These are phyloP conservation scores for Drosophila murphyi DNA, from an alignment of 1,140 invertebrate genomes.

Conservation along the genomic window DNA sequence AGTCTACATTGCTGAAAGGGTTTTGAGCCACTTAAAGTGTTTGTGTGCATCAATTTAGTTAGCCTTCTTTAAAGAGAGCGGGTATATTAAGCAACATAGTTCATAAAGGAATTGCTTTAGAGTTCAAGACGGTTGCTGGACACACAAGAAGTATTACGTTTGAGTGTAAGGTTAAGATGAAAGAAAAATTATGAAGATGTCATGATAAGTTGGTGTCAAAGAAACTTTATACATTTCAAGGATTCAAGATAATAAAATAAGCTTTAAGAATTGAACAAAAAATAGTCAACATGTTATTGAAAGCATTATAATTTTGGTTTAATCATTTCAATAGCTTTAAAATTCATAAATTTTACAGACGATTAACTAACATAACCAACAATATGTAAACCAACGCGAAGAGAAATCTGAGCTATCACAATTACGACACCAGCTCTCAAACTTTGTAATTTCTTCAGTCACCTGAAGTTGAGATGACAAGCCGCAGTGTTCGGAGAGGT, in stretches of 20 bases:
- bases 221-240: background rate
- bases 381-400: constrained; percentile 6
- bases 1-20: constrained; percentile 16
- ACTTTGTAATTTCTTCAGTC: constrained; percentile 48
- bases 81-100: constrained; percentile 21
- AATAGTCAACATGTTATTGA: background rate
- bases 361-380: constrained; percentile 30
- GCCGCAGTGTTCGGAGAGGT: background rate
- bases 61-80: constrained; percentile 55
- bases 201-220: background rate
- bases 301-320: background rate
- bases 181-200: constrained; percentile 23
- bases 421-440: constrained; percentile 56
- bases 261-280: background rate
- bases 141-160: constrained; percentile 7
- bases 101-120: constrained; percentile 55
- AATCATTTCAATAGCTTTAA: background rate
- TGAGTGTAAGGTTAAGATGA: constrained; percentile 4
- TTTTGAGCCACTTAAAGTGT: constrained; percentile 61
- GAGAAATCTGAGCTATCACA: constrained; percentile 63
- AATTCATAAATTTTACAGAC: constrained; percentile 4
- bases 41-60: constrained; percentile 60
- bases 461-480: constrained; percentile 45
- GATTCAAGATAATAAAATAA: background rate
- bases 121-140: constrained; percentile 48